These are phyloP conservation scores for Sminthurinus signatus DNA, from an alignment of 1,140 invertebrate species.

Conservation along the genomic window DNA sequence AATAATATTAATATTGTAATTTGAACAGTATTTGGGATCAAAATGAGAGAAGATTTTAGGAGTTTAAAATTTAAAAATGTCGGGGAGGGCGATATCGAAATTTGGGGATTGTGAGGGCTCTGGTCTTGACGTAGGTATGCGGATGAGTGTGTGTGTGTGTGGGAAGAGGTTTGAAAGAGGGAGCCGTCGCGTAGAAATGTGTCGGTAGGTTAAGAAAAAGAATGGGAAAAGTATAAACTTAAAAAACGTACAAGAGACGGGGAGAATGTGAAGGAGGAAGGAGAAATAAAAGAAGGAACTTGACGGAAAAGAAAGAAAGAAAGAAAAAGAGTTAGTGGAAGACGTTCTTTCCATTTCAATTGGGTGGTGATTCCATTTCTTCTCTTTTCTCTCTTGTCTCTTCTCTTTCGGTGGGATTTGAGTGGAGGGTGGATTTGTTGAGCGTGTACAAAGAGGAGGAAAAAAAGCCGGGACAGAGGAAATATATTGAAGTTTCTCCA, in stretches of 20 bases:
- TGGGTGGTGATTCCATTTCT: constrained; percentile 29
- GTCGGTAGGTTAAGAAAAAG: constrained; percentile 24
- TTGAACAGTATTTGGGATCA: too few relatives aligned
- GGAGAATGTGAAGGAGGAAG: constrained; percentile 8
- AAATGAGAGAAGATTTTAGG: too few relatives aligned
- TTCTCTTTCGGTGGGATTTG: too few relatives aligned
- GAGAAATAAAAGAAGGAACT: too few relatives aligned
- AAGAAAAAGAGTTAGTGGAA: constrained; percentile 13
- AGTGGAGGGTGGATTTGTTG: not conserved
- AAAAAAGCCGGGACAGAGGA: not conserved
- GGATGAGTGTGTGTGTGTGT: not conserved
- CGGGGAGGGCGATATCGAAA: too few relatives aligned
- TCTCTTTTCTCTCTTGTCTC: too few relatives aligned
- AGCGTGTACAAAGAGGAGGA: not conserved
- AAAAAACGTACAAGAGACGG: constrained; percentile 18
- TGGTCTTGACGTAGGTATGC: too few relatives aligned
- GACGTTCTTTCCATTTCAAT: constrained; percentile 34
- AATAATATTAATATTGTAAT: too few relatives aligned
- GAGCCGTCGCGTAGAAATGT: constrained; percentile 16
- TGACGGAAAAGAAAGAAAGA: constrained; percentile 15
- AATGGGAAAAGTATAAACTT: constrained; percentile 6
- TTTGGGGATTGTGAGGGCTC: too few relatives aligned
- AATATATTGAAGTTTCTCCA: constrained; percentile 13
- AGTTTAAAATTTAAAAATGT: too few relatives aligned
- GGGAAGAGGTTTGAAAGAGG: not conserved